Base-by-base conservation (phyloP, 2,888 invertebrate genomes). In the Ditula angustiorana region DNA sequence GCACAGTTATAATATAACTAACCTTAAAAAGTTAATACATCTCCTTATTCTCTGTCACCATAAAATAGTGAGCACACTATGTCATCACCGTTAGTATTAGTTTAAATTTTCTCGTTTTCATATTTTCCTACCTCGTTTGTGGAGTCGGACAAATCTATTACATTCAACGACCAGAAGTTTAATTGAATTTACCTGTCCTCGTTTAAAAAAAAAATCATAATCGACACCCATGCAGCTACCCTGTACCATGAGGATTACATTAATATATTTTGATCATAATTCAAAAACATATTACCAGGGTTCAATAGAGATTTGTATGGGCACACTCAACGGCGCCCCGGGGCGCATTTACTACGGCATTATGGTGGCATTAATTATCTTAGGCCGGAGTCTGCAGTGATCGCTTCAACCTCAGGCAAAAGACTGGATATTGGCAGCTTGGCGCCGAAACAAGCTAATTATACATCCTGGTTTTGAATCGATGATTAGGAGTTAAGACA, bases 361-460 rank as follows among this genome's bases (percentile, higher is more conserved):
- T 86, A 86, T 80, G 74, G 73, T 74, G 77, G 86, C 83, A 89
- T 88, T 88, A 88, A 89, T 88, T 87, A 86, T 85, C 81, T 85
- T 83, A 78, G 77, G 74, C 69, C 67, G 72, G 69, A 69, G 72
- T 69, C 71, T 72, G 71, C 77, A 77, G 77, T 78, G 81, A 80
- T 82, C 80, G 82, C 74, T 81, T 75, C 74, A 75, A 73, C 77
- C 70, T 75, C 76, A 64, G 23, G 53, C 58, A 64, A 63, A 47
- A 52, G 44, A 46, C 24, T 53, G n/a, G 59, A 41, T 62, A 49
- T 44, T 49, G 62, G 44, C 50, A 50, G 24, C 24, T 52, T 44
- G n/a, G n/a, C n/a, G 23, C 13, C 13, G 21, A 35, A 19, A 1
- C 8, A 1, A 19, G 7, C 19, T 19, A 19, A 41, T 19, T n/a